These are phyloP conservation scores for Theropithecus gelada DNA, from an alignment of 2,113 vertebrate species.

Conservation along the genomic window DNA sequence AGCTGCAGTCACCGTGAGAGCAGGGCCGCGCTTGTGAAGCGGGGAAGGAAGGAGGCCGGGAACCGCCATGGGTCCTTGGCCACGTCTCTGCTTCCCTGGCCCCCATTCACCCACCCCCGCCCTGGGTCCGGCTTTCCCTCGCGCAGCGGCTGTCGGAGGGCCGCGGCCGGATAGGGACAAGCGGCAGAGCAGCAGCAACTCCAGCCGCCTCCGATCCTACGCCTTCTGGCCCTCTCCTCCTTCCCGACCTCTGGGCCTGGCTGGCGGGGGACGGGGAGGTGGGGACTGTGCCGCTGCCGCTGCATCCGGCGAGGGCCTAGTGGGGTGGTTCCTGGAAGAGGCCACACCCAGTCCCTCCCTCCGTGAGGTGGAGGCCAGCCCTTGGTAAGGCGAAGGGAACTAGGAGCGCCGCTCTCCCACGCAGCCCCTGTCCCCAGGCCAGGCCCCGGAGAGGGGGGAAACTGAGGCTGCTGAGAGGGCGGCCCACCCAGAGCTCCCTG, in stretches of 20 bases:
- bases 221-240: not conserved
- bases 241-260: not conserved
- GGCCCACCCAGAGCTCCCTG: conserved; percentile 70
- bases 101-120: not conserved
- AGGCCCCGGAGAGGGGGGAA: conserved; percentile 66
- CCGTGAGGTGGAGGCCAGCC: conserved; percentile 34
- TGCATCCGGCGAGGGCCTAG: conserved; percentile 43
- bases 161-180: not conserved
- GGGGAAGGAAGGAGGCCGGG: not conserved
- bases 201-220: not conserved
- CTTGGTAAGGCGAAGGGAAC: not conserved
- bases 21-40: not conserved
- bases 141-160: not conserved
- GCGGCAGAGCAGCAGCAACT: not conserved
- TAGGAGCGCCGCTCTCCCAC: conserved; percentile 53
- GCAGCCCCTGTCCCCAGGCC: conserved; percentile 50
- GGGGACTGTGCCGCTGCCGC: not conserved
- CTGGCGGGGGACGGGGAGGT: not conserved
- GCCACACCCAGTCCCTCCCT: conserved; percentile 58
- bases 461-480: conserved; percentile 67
- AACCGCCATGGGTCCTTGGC: not conserved
- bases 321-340: conserved; percentile 54
- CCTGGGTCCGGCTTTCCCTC: not conserved
- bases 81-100: not conserved
- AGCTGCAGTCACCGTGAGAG: not conserved